Conservation (phyloP, 2,797 vertebrate genomes). For the Allobates femoralis region DNA sequence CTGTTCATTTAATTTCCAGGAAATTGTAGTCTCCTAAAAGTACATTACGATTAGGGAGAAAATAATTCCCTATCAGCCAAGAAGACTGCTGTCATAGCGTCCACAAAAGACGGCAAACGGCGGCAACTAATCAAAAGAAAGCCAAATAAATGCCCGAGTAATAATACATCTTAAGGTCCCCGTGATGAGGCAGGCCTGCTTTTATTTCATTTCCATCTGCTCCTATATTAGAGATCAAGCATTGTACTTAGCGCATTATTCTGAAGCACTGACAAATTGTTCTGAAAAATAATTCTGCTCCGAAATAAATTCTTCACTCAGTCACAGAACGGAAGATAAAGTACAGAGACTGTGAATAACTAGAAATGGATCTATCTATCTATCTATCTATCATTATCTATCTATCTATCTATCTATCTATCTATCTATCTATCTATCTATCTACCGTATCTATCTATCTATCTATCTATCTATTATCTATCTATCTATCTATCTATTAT, state of each 20-base stretch:
- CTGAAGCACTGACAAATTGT: constrained; percentile 65
- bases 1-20: constrained; percentile 73
- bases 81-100: constrained; percentile 47
- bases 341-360: neutral
- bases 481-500: too few species aligned
- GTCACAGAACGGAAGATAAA: neutral
- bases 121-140: constrained; percentile 68
- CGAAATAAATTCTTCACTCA: constrained; percentile 61
- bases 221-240: constrained; percentile 65
- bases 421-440: too few species aligned
- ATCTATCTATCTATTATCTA: too few species aligned
- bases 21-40: constrained; percentile 72
- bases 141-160: constrained; percentile 69
- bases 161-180: constrained; percentile 73
- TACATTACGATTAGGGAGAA: constrained; percentile 67
- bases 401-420: too few species aligned
- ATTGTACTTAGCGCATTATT: constrained; percentile 61
- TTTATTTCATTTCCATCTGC: constrained; percentile 73
- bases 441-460: too few species aligned
- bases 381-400: constrained; percentile 66
- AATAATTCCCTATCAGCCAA: constrained; percentile 65
- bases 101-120: constrained; percentile 64
- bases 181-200: constrained; percentile 68
- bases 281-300: constrained; percentile 65
- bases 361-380: constrained; percentile 25